Percentiles rank a stretch among this genome's conserved stretches.
These are phyloP conservation scores for Phoronis australis DNA, from an alignment of 2,888 invertebrate species.

Conservation along the genomic window DNA sequence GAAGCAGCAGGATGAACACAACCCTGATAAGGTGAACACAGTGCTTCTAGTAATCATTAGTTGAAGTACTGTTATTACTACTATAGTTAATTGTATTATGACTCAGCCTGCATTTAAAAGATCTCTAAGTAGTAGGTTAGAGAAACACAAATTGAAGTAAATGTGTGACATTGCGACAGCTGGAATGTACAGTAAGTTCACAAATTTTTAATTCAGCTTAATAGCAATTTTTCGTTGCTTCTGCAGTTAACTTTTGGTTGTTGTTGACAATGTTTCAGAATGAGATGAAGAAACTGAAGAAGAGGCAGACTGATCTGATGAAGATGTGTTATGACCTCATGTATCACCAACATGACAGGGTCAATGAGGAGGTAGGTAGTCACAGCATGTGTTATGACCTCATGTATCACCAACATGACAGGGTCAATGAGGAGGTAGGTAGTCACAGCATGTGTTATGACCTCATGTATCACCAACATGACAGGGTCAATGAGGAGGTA, in stretches of 20 bases:
- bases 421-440: slow-evolving; percentile 69
- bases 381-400: slow-evolving; percentile 70
- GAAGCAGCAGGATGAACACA: slow-evolving; percentile 70
- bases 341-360: slow-evolving; percentile 63
- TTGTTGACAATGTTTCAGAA: no score
- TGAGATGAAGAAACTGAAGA: slow-evolving; percentile 60
- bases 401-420: slow-evolving; percentile 65
- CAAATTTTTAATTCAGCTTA: no score
- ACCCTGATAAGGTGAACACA: slow-evolving; percentile 33
- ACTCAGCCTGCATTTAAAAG: no score
- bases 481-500: slow-evolving; percentile 71
- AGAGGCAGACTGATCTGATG: slow-evolving; percentile 71
- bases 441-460: no score
- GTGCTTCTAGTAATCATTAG: neutral
- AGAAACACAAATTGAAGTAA: no score
- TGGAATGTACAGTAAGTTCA: no score
- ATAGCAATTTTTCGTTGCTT: no score
- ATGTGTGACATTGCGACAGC: no score
- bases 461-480: slow-evolving; percentile 66
- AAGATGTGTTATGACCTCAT: slow-evolving; percentile 67
- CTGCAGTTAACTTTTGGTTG: no score
- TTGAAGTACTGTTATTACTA: no score
- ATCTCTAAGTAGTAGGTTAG: no score
- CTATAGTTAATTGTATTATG: no score
- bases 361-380: slow-evolving; percentile 70